These are phyloP conservation scores for Sminthopsis crassicaudata DNA, from an alignment of 2,113 vertebrate species.

Conservation along the genomic window DNA sequence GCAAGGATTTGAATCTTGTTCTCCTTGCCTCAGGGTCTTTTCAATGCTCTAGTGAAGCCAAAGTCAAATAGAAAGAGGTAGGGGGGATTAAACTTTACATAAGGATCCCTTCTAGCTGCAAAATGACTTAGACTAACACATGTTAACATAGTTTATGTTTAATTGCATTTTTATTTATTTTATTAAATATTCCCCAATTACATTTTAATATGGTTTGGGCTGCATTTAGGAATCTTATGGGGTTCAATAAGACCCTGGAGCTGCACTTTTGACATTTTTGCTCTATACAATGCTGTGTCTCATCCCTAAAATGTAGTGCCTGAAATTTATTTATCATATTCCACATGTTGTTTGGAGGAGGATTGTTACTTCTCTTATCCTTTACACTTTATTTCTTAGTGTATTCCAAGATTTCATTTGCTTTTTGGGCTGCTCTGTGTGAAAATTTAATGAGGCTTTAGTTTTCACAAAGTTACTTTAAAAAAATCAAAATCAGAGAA, in stretches of 20 bases:
- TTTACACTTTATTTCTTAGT: background rate
- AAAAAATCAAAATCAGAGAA: no score
- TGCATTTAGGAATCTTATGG: background rate
- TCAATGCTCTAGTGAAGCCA: background rate
- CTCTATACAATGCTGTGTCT: background rate
- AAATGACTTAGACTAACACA: background rate
- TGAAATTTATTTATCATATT: background rate
- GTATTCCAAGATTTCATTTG: background rate
- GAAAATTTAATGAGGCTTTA: no score
- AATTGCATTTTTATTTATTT: background rate
- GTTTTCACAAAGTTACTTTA: no score
- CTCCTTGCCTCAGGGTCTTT: background rate
- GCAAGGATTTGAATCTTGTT: background rate
- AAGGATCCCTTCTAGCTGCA: background rate
- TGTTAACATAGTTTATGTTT: background rate
- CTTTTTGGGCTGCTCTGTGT: background rate
- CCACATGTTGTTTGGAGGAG: background rate
- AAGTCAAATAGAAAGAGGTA: background rate
- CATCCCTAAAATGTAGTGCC: background rate
- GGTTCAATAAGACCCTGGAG: background rate
- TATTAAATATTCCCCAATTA: background rate
- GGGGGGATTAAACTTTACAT: background rate
- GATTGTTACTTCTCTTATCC: background rate
- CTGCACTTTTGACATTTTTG: background rate
- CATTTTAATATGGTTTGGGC: background rate